Evolutionary conservation across 1,140 invertebrate genomes (phyloP).

Genomic region (Anastatus disparis): DNA sequence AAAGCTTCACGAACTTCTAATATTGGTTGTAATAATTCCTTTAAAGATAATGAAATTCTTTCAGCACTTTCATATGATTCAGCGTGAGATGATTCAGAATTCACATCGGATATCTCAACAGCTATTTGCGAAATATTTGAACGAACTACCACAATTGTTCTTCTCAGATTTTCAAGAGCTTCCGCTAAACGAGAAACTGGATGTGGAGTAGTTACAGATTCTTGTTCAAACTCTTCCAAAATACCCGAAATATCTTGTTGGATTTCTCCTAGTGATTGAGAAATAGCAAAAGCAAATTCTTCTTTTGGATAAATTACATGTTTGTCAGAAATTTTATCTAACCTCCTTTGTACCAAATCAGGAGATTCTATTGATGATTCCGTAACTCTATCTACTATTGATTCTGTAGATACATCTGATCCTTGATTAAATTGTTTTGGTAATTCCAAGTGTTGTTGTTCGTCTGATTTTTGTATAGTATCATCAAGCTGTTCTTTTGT

Average conservation of each 20-base stretch:
- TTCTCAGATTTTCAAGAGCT: slow-evolving; percentile 47
- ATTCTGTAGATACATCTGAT: background rate
- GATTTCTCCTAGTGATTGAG: slow-evolving; percentile 44
- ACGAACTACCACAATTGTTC: slow-evolving; percentile 42
- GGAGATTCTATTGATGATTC: background rate
- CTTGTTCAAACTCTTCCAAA: slow-evolving; percentile 54
- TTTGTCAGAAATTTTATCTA: slow-evolving; percentile 21
- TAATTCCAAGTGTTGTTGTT: too few relatives aligned
- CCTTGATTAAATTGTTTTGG: background rate
- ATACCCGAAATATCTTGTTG: slow-evolving; percentile 50
- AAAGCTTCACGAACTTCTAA: slow-evolving; percentile 47
- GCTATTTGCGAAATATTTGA: slow-evolving; percentile 24
- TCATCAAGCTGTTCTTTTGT: background rate
- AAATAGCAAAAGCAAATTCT: slow-evolving; percentile 37
- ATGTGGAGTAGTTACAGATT: slow-evolving; percentile 36
- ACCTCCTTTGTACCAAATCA: background rate
- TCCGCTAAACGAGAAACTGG: slow-evolving; percentile 46
- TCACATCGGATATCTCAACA: slow-evolving; percentile 9
- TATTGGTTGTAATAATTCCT: slow-evolving; percentile 48
- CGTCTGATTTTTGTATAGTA: background rate
- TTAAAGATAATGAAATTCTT: slow-evolving; percentile 36
- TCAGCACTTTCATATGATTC: slow-evolving; percentile 31
- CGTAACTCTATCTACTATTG: background rate
- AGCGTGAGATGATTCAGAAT: slow-evolving; percentile 10
- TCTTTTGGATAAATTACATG: slow-evolving; percentile 33